These are phyloP conservation scores for Anseranas semipalmata DNA, from an alignment of 2,113 vertebrate genomes.

Conservation along the genomic window DNA sequence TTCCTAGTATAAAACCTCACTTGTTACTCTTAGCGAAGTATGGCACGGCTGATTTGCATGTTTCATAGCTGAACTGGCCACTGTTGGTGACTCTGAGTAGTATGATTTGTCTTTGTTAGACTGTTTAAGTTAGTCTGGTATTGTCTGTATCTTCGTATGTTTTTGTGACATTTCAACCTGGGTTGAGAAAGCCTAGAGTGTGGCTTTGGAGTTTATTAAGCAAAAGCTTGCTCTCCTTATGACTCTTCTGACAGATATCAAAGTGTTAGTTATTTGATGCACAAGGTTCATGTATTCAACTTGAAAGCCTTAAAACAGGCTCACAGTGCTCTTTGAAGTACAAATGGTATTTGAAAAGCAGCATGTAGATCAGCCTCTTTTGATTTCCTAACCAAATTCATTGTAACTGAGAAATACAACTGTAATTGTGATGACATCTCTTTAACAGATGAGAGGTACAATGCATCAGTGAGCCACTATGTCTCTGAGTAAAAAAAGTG, in stretches of 20 bases:
- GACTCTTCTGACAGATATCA: background rate
- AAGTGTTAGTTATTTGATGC: background rate
- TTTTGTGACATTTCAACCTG: background rate
- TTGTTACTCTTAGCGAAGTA: accelerated
- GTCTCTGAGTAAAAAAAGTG: background rate
- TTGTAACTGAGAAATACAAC: background rate
- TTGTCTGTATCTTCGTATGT: background rate
- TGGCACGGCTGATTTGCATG: background rate
- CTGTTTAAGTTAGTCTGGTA: background rate
- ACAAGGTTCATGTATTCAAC: background rate
- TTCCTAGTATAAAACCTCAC: background rate
- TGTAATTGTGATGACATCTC: background rate
- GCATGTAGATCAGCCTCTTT: background rate
- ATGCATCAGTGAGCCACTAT: background rate
- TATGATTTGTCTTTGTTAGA: background rate
- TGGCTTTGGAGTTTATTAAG: background rate
- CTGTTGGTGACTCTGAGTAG: background rate
- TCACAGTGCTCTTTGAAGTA: conserved; percentile 1
- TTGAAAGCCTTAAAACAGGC: conserved; percentile 26
- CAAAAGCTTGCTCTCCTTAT: background rate
- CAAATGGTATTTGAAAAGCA: background rate
- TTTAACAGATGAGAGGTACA: conserved; percentile 1
- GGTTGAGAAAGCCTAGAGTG: background rate
- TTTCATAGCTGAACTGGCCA: background rate
- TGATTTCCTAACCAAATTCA: background rate